These are phyloP conservation scores for Thalassoma bifasciatum DNA, from an alignment of 2,113 vertebrate genomes.

Conservation along the genomic window DNA sequence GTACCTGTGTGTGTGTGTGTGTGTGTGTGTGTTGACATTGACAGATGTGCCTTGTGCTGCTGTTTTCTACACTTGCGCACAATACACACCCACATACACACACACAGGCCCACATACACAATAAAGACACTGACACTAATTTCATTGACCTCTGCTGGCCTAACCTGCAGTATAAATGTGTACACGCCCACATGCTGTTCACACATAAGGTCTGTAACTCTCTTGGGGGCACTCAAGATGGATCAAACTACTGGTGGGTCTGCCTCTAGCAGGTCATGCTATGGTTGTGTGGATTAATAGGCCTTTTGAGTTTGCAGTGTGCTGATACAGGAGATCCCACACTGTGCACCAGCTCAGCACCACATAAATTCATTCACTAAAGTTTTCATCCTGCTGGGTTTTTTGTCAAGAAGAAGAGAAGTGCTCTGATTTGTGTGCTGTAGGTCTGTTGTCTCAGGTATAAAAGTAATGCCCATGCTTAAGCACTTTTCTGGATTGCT, in stretches of 20 bases:
- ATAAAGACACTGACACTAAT: slow-evolving; percentile 24
- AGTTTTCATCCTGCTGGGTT: slow-evolving; percentile 42
- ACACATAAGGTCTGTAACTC: slow-evolving; percentile 32
- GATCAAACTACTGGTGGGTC: slow-evolving; percentile 42
- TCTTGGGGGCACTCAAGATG: slow-evolving; percentile 50
- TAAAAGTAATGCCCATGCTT: neutral
- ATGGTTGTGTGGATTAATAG: slow-evolving; percentile 51
- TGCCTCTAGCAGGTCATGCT: slow-evolving; percentile 42
- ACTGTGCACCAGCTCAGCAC: slow-evolving; percentile 41
- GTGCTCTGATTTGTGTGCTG: slow-evolving; percentile 13
- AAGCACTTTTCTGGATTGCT: neutral
- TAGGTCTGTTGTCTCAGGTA: slow-evolving; percentile 9
- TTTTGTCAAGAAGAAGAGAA: slow-evolving; percentile 35
- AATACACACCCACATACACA: neutral
- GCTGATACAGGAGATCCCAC: slow-evolving; percentile 45
- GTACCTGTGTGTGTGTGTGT: slow-evolving; percentile 12
- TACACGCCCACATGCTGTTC: slow-evolving; percentile 45
- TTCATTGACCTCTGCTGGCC: slow-evolving; percentile 48
- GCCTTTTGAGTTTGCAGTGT: slow-evolving; percentile 34
- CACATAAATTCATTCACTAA: slow-evolving; percentile 49
- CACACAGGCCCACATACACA: slow-evolving; percentile 15
- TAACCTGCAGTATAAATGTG: slow-evolving; percentile 49
- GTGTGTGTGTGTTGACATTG: slow-evolving; percentile 23
- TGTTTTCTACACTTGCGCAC: slow-evolving; percentile 28
- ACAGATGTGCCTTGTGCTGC: slow-evolving; percentile 42